Conservation (phyloP, 2,888 invertebrate genomes). For the Amphipyra tragopoginis region DNA sequence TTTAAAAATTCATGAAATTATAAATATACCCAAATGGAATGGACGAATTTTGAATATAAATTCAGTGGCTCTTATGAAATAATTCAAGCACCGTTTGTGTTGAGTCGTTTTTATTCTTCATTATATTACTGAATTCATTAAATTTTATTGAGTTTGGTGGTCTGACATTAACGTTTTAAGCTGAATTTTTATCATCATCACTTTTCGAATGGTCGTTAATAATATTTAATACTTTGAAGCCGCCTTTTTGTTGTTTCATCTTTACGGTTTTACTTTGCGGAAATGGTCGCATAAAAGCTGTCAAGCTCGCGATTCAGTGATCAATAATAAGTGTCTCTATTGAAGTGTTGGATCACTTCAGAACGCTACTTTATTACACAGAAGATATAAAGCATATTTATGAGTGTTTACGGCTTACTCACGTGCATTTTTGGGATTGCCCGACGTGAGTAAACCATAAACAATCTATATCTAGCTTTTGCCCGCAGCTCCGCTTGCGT, state of each 20-base stretch:
- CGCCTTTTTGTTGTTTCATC: background rate
- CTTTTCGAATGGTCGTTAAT: background rate
- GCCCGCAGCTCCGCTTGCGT: no score
- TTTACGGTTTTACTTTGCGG: background rate
- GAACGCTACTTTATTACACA: no score
- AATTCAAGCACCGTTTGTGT: slow-evolving; percentile 31
- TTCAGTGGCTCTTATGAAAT: slow-evolving; percentile 34
- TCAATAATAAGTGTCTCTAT: no score
- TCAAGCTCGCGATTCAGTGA: no score
- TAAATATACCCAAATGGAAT: slow-evolving; percentile 47
- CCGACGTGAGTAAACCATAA: no score
- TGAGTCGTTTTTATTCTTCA: slow-evolving; percentile 12
- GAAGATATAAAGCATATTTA: no score
- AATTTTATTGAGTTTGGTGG: background rate
- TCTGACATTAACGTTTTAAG: background rate
- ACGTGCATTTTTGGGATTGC: no score
- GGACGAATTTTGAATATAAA: slow-evolving; percentile 52
- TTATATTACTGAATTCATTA: slow-evolving; percentile 23
- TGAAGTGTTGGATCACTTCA: no score
- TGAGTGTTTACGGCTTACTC: no score
- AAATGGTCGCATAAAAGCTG: no score
- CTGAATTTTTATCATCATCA: background rate
- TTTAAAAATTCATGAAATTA: slow-evolving; percentile 53
- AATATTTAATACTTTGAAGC: background rate
- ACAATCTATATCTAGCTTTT: no score